Conservation (phyloP, 2,797 vertebrate genomes). For the Hyperoplus immaculatus region DNA sequence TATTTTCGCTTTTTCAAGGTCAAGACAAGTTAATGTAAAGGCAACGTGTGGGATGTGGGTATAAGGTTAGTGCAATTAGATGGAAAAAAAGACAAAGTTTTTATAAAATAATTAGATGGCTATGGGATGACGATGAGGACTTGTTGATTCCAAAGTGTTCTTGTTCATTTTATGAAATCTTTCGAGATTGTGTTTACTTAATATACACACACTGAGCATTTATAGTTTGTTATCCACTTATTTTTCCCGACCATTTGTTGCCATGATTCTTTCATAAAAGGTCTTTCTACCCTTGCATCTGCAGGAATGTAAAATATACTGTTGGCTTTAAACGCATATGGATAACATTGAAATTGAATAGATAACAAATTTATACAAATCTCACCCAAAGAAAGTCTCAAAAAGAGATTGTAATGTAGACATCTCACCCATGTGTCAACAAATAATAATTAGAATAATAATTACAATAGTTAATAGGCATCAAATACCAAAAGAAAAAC, state of each 20-base stretch:
- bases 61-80: neutral
- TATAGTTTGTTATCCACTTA: neutral
- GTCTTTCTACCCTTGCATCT: neutral
- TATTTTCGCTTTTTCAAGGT: conserved; percentile 1
- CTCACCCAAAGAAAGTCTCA: neutral
- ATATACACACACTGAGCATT: neutral
- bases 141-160: neutral
- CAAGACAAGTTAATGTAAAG: neutral
- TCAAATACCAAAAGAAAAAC: neutral
- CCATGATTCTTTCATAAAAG: neutral
- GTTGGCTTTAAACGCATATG: neutral
- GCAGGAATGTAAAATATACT: neutral
- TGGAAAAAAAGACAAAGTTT: neutral
- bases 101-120: neutral
- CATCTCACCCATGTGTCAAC: neutral
- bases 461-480: neutral
- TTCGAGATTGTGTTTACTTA: neutral
- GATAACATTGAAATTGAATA: neutral
- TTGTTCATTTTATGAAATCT: neutral
- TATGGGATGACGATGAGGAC: neutral
- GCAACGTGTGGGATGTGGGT: neutral
- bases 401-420: too few relatives aligned
- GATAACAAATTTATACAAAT: neutral
- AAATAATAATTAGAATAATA: neutral
- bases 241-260: neutral